Conservation (phyloP, 2,113 vertebrate species). For the Callospermophilus lateralis region DNA sequence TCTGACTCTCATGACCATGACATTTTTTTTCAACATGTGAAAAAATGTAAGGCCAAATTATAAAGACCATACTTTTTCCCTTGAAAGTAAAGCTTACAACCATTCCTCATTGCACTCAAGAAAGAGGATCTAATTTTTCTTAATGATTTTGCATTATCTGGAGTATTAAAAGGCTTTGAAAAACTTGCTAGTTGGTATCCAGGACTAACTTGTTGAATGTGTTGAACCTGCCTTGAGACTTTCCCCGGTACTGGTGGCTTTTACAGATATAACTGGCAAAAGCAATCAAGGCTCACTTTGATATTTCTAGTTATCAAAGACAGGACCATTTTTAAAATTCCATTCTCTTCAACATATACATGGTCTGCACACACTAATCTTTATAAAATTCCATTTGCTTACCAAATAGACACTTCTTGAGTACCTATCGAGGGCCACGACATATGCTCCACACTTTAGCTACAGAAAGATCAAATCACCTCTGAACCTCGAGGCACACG, state of each 20-base stretch:
- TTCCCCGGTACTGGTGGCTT: neutral
- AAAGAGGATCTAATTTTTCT: neutral
- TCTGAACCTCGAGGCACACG: neutral
- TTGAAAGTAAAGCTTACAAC: neutral
- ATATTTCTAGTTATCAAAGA: neutral
- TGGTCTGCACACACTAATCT: neutral
- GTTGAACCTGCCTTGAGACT: neutral
- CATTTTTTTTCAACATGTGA: neutral
- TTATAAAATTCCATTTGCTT: neutral
- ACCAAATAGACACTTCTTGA: neutral
- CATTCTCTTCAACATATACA: neutral
- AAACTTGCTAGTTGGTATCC: neutral
- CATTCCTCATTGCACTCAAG: conserved; percentile 14
- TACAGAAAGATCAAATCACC: neutral
- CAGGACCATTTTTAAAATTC: neutral
- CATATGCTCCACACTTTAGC: neutral
- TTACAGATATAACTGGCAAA: neutral
- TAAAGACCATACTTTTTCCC: neutral
- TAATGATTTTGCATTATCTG: neutral
- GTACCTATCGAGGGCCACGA: neutral
- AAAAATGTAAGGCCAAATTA: too few relatives aligned
- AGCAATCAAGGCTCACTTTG: neutral
- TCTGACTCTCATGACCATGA: neutral
- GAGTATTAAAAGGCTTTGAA: neutral
- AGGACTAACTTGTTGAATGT: neutral